Base-by-base conservation (phyloP, 2,113 vertebrate species). In the Thamnaconus septentrionalis region DNA sequence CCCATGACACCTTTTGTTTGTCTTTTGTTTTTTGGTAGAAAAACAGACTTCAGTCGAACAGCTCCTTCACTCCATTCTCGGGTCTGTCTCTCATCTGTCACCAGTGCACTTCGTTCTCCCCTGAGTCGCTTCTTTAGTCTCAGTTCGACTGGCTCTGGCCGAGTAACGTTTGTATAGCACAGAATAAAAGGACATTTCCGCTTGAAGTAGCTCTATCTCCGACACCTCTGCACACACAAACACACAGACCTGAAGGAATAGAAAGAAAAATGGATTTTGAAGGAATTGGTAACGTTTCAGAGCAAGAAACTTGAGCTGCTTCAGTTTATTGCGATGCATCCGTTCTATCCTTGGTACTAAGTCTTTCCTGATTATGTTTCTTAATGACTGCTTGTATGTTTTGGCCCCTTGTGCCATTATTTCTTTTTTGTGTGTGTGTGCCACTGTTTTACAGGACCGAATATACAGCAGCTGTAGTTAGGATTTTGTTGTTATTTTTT, bases 1-100 rank as follows among this genome's bases (percentile, higher is more conserved):
- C 71, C 40, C 46, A 58, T 53, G 50, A 45, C 44, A 45, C 7
- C 7, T 45, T 45, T 45, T 31, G 18, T 31, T 31, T 31, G 18
- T 31, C 18, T 31, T 31, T 45, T 45, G 5, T 45, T 53, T 66
- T 84, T 75, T 76, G 78, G 56, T 79, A 81, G 78, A 48, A 41
- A 64, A 66, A 60, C 60, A 54, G 45, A 43, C 56, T 55, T 54
- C 71, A 57, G 50, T 11, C 3, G 5, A 61, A 41, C 55, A 62
- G 75, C 66, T 68, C 66, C 83, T 66, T 85, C 69, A 77, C 78
- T 88, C 78, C 81, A 75, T 73, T 78, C 51, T 52, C 18, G 18
- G 50, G 53, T 81, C 63, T 0, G 75, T 81, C 85, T 85, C 82
- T 69, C 61, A 69, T 73, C 76, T 81, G 83, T 86, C 81, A 67